Conservation (phyloP, 2,888 invertebrate genomes). For the Rugalucina vietnamica region DNA sequence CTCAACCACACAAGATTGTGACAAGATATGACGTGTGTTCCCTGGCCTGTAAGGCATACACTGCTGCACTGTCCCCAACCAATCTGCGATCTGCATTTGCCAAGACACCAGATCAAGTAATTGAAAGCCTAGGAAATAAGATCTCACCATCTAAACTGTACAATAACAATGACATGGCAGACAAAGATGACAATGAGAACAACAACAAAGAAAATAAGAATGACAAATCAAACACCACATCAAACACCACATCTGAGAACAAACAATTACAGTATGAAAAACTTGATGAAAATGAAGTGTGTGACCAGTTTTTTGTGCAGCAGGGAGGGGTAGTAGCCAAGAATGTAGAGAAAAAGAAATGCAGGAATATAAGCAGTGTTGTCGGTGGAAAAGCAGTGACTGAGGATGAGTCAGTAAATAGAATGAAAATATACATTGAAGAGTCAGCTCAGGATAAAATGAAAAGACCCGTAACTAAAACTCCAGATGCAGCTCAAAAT, state of each 20-base stretch:
- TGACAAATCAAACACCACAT: too few relatives aligned
- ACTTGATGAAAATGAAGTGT: background rate
- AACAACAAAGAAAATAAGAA: too few relatives aligned
- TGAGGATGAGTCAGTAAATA: background rate
- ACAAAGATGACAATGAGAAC: too few relatives aligned
- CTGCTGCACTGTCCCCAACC: constrained; percentile 1
- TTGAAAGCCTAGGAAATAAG: background rate
- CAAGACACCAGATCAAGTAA: background rate
- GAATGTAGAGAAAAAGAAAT: background rate
- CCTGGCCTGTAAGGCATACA: constrained; percentile 31
- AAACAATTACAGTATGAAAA: too few relatives aligned
- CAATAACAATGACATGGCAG: too few relatives aligned
- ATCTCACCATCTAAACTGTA: background rate
- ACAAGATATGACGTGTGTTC: constrained; percentile 20
- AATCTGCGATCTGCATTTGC: constrained; percentile 30
- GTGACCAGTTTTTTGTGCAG: background rate
- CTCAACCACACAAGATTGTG: constrained; percentile 1
- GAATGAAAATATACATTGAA: background rate
- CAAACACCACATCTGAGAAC: too few relatives aligned
- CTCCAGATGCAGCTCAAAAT: too few relatives aligned
- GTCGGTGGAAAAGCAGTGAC: constrained; percentile 18
- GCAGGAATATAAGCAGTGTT: constrained; percentile 5
- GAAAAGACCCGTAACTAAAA: too few relatives aligned
- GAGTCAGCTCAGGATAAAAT: too few relatives aligned
- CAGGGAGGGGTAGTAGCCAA: background rate